Base-by-base conservation (phyloP, 2,113 vertebrate species). In the Triplophysa dalaica region DNA sequence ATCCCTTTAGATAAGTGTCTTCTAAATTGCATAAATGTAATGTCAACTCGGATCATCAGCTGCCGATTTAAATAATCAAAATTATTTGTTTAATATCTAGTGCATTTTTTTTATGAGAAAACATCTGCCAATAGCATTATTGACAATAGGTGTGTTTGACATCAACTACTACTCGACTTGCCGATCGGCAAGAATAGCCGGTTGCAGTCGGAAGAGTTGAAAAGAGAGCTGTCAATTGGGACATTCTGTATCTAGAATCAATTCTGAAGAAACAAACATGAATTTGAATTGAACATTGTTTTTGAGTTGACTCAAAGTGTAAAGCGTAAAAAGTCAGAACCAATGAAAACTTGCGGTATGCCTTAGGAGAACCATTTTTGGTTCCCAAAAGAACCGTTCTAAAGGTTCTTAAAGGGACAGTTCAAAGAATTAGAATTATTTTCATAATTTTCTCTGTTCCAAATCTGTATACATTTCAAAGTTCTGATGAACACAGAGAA, bases 151-250 rank as follows among this genome's bases (percentile, higher is more conserved):
- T 43, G 29, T 73, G 70, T 60, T 68, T 73, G 54, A 60, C 33
- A 72, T 33, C 2, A 7, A 38, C 10, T 56, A 10, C 29, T 29
- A 26, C 26, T 38, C n/a, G 29, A 19, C n/a, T 14, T 60, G 54
- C 14, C n/a, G 4, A 72, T 72, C 11, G 14, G 33, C 52, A 14
- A 74, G 54, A 60, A 60, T 74, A 74, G 70, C 33, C 33, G 33
- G 54, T 74, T 74, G 54, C 54, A 73, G n/a, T 43, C 22, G 33
- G 70, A 43, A 33, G 56, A 74, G 70, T 17, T 73, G n/a, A 43
- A 22, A 26, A 26, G 8, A 58, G 11, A 58, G 19, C 17, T 19
- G 33, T 21, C 52, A 38, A 13, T n/a, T 38, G 2, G 0, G 52
- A 56, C 33, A n/a, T 24, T 21, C 12, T 33, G 3, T 73, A 13